These are phyloP conservation scores for Malurus splendens DNA, from an alignment of 2,797 vertebrate genomes.

Conservation along the genomic window DNA sequence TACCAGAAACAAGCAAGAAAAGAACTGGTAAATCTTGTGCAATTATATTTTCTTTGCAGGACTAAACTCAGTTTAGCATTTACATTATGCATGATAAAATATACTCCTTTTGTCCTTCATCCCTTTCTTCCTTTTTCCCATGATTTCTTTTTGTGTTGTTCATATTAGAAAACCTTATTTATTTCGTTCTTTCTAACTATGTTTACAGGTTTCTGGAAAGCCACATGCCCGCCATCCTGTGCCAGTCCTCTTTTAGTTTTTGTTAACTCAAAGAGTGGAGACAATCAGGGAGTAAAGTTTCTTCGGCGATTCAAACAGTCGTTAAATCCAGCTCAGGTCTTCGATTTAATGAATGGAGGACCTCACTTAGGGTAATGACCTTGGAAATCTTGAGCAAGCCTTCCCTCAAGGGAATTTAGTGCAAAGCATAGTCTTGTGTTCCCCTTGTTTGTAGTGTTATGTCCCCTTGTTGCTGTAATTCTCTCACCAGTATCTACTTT, in stretches of 20 bases:
- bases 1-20: background rate
- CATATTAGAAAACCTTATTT: conserved; percentile 28
- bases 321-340: conserved; percentile 97
- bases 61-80: background rate
- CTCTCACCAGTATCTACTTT: background rate
- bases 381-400: conserved; percentile 41
- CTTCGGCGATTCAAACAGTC: conserved; percentile 97
- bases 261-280: conserved; percentile 98
- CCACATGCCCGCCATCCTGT: conserved; percentile 93
- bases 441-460: background rate
- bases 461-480: background rate
- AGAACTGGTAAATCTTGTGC: background rate
- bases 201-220: conserved; percentile 94
- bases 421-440: background rate
- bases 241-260: conserved; percentile 97
- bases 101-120: conserved; percentile 38
- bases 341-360: conserved; percentile 97
- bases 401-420: background rate
- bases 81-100: conserved; percentile 17
- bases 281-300: conserved; percentile 98
- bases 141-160: conserved; percentile 41
- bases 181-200: conserved; percentile 54
- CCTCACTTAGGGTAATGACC: conserved; percentile 91
- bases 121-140: conserved; percentile 33
- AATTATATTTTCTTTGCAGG: background rate